phyloP scores from a whole-genome alignment of 1,140 invertebrate species.

The Diuraphis noxia region DNA sequence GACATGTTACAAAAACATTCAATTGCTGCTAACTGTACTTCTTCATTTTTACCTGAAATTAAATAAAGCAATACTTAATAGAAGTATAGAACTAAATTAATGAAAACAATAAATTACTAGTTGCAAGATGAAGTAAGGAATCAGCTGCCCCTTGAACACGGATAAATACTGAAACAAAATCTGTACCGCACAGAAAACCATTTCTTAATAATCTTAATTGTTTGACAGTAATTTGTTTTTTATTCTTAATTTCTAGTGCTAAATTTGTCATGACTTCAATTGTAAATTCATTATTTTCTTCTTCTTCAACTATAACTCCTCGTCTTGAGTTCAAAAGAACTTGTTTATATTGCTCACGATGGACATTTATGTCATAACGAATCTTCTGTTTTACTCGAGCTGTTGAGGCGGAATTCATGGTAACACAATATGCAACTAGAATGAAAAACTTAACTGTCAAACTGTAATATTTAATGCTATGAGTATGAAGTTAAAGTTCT shows the following conservation, averaged over 20 bases:
- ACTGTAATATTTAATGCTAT: neutral
- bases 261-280: neutral
- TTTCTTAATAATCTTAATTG: slow-evolving; percentile 37
- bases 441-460: neutral
- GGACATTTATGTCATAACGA: slow-evolving; percentile 37
- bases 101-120: neutral
- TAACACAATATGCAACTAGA: neutral
- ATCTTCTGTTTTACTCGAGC: slow-evolving; percentile 44
- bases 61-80: neutral
- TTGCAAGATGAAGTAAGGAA: slow-evolving; percentile 14
- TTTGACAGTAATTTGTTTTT: slow-evolving; percentile 12
- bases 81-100: too few relatives aligned
- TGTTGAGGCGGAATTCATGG: neutral
- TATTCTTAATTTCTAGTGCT: slow-evolving; percentile 15
- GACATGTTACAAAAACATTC: slow-evolving; percentile 48
- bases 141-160: slow-evolving; percentile 1
- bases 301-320: neutral
- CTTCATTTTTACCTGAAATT: slow-evolving; percentile 43
- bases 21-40: slow-evolving; percentile 25
- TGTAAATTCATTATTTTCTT: neutral
- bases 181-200: neutral
- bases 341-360: slow-evolving; percentile 35
- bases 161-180: slow-evolving; percentile 4
- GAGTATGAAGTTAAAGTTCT: too few relatives aligned
- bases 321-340: slow-evolving; percentile 30